A percentile compares a stretch with the other conserved stretches of the same genome.
phyloP scores from a whole-genome alignment of 2,797 vertebrate genomes.

The Chrosomus eos region DNA sequence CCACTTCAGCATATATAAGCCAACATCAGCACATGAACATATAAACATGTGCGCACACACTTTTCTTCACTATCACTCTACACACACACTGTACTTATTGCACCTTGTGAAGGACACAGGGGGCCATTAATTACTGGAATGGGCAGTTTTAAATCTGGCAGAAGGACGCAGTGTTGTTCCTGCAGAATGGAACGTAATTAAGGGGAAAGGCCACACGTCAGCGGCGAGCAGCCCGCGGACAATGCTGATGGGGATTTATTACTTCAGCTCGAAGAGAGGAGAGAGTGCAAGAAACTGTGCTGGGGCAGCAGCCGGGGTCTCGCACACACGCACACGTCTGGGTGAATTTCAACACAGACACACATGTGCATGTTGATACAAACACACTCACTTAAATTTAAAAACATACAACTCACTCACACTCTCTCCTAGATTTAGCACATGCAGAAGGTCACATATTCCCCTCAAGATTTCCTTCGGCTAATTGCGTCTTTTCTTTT shows the following conservation, averaged over 20 bases:
- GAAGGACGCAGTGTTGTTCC: constrained; percentile 81
- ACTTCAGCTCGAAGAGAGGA: constrained; percentile 37
- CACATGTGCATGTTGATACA: constrained; percentile 36
- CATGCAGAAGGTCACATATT: constrained; percentile 29
- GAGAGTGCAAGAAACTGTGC: constrained; percentile 32
- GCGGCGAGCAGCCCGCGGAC: constrained; percentile 62
- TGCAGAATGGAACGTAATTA: constrained; percentile 79
- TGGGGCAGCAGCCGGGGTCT: not conserved
- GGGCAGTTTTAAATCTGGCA: constrained; percentile 76
- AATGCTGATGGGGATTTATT: constrained; percentile 78
- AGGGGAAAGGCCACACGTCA: constrained; percentile 78
- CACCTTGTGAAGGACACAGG: constrained; percentile 70
- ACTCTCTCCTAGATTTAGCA: constrained; percentile 33
- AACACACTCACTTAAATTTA: constrained; percentile 52
- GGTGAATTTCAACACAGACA: constrained; percentile 15
- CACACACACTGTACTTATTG: constrained; percentile 36
- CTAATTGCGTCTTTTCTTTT: constrained; percentile 27
- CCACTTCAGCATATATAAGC: constrained; percentile 21
- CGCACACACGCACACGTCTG: not conserved
- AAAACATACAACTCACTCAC: constrained; percentile 41
- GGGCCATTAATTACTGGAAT: constrained; percentile 76
- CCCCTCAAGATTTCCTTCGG: constrained; percentile 1
- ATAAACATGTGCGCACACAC: not conserved
- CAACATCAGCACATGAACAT: constrained; percentile 31
- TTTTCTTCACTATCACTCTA: constrained; percentile 18